Evolutionary conservation across 2,888 invertebrate species (phyloP), one percentile per base, ranked within the genome.

Genomic region (Trissoscelio sp.): DNA sequence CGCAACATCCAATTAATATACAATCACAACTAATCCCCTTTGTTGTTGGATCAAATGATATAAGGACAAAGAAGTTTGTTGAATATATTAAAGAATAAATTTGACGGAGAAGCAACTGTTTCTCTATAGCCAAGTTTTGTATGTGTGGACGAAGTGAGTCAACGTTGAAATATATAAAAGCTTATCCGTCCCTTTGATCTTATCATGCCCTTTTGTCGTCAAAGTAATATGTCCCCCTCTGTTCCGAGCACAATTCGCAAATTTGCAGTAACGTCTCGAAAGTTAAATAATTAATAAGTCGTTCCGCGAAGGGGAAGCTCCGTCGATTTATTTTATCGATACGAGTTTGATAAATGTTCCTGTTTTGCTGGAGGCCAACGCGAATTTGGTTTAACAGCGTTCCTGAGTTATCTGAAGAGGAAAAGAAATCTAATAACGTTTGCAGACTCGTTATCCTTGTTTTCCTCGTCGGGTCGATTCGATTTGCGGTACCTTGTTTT

Each of bases 291-390:
- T 79, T 79, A 74, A 79, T 74, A 74, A 79, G 34, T 57, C 42
- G 69, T 48, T 34, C 12, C n/a, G 16, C 22, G 42, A 14, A 34
- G 42, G 34, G 58, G 39, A 39, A 39, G 57, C 51, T 6, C n/a
- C 60, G 78, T 83, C 85, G 85, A 85, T 87, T 87, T 85, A 84
- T 85, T 84, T 87, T 81, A 86, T 86, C 85, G 84, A 86, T 82
- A 83, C 75, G 83, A 86, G 87, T 84, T 86, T 88, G 87, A 88
- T 87, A 85, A 88, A 88, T 88, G 87, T 83, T 79, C 60, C 83
- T 86, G 84, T 86, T 85, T 83, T 81, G 73, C 75, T 75, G 42
- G 31, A 55, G 73, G 75, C 60, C 42, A 78, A n/a, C 20, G 34
- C 62, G 72, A 81, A 78, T 78, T 78, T 78, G 69, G 62, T 69